Conservation (phyloP, 2,888 invertebrate species). For the Lepeophtheirus nordmannii region DNA sequence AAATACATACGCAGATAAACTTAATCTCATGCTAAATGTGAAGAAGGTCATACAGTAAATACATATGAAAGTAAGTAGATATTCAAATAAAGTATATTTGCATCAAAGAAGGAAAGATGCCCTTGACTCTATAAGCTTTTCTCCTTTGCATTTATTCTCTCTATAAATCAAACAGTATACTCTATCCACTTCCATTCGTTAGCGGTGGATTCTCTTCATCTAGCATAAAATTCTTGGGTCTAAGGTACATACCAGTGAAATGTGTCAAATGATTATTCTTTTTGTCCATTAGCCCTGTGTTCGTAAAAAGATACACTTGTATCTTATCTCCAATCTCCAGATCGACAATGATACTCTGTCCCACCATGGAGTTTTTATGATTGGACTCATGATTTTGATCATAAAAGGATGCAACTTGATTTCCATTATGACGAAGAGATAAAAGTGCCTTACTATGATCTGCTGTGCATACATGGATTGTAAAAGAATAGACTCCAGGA, state of each 20-base stretch:
- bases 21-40: too few relatives aligned
- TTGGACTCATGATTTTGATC: constrained; percentile 25
- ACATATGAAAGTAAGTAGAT: too few relatives aligned
- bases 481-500: constrained; percentile 20
- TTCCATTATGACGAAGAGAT: constrained; percentile 14
- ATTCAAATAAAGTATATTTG: too few relatives aligned
- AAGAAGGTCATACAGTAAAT: too few relatives aligned
- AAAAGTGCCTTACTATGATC: constrained; percentile 21
- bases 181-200: too few relatives aligned
- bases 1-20: too few relatives aligned
- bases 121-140: too few relatives aligned
- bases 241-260: constrained; percentile 16
- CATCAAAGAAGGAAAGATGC: too few relatives aligned
- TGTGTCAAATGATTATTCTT: constrained; percentile 22
- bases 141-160: too few relatives aligned
- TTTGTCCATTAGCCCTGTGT: constrained; percentile 21
- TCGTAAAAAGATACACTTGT: constrained; percentile 20
- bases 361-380: constrained; percentile 24
- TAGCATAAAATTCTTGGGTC: constrained; percentile 14
- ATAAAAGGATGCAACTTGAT: constrained; percentile 23
- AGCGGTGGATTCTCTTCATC: neutral
- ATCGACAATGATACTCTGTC: constrained; percentile 11
- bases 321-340: constrained; percentile 17
- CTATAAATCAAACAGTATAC: too few relatives aligned
- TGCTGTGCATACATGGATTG: constrained; percentile 19